Conservation (phyloP, 2,888 invertebrate genomes). For the Pachliopta kotzebuea region DNA sequence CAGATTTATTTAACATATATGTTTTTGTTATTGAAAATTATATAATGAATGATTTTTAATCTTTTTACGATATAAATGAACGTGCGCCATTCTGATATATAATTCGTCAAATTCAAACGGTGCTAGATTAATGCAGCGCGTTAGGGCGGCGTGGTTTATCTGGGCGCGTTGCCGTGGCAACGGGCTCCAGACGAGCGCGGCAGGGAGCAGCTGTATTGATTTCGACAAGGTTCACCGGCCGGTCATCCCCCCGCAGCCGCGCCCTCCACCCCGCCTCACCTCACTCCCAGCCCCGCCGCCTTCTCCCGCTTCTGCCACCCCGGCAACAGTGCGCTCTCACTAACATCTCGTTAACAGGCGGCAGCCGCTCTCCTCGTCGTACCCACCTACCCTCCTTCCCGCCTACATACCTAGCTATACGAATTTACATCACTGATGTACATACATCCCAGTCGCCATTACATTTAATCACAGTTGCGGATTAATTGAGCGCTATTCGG, state of each 20-base stretch:
- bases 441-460: neutral
- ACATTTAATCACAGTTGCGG: conserved; percentile 4
- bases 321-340: conserved; percentile 21
- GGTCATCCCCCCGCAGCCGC: conserved; percentile 38
- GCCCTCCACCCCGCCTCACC: conserved; percentile 18
- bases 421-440: neutral
- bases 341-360: conserved; percentile 13
- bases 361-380: neutral
- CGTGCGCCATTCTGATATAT: neutral
- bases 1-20: too few species aligned
- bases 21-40: too few species aligned
- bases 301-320: conserved; percentile 9
- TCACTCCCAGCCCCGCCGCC: conserved; percentile 5
- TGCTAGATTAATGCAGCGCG: conserved; percentile 1
- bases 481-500: conserved; percentile 15
- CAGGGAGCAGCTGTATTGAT: conserved; percentile 82
- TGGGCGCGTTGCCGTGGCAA: conserved; percentile 68
- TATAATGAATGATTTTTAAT: neutral
- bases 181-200: conserved; percentile 65
- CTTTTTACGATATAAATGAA: neutral
- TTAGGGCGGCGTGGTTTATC: conserved; percentile 46
- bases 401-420: neutral
- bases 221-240: conserved; percentile 76
- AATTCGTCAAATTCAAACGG: neutral
- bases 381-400: neutral